Conservation (phyloP, 1,140 invertebrate species). For the Idris sp. region DNA sequence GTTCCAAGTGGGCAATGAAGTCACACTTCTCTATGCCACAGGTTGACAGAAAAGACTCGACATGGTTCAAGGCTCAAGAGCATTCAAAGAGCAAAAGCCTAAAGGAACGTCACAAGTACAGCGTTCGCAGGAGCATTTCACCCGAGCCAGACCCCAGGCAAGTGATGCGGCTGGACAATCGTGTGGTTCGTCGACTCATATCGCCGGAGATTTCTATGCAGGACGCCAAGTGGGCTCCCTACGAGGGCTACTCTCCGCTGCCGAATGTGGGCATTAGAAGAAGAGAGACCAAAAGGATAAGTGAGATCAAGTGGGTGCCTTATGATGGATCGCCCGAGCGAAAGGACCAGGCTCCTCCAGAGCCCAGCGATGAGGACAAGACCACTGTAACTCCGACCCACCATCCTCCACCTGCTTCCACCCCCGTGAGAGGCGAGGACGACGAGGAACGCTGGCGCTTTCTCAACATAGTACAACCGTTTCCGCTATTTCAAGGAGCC, state of each 20-base stretch:
- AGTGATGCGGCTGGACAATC: constrained; percentile 67
- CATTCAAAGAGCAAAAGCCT: constrained; percentile 72
- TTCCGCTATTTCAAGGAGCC: constrained; percentile 75
- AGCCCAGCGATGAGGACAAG: constrained; percentile 44
- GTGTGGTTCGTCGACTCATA: constrained; percentile 70
- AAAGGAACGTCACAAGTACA: constrained; percentile 74
- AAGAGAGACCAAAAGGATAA: constrained; percentile 71
- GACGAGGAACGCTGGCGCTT: constrained; percentile 73
- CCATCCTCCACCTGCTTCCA: constrained; percentile 67
- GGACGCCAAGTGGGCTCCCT: constrained; percentile 73
- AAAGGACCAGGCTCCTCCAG: constrained; percentile 8
- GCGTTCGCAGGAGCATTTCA: constrained; percentile 74
- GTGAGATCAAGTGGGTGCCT: constrained; percentile 74
- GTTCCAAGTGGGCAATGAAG: constrained; percentile 72
- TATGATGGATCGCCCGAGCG: constrained; percentile 68
- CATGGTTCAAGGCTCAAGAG: constrained; percentile 64
- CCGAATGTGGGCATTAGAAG: constrained; percentile 72
- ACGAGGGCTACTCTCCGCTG: constrained; percentile 75
- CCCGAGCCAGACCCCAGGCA: constrained; percentile 75
- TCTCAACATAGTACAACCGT: constrained; percentile 73
- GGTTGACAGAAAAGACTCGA: constrained; percentile 67
- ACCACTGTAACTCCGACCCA: constrained; percentile 72
- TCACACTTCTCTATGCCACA: constrained; percentile 73
- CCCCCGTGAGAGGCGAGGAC: constrained; percentile 53
- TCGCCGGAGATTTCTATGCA: constrained; percentile 72